Evolutionary conservation across 2,113 vertebrate genomes (phyloP), one percentile per base, ranked within the genome.

Genomic region (Trochalopteron elliotii): DNA sequence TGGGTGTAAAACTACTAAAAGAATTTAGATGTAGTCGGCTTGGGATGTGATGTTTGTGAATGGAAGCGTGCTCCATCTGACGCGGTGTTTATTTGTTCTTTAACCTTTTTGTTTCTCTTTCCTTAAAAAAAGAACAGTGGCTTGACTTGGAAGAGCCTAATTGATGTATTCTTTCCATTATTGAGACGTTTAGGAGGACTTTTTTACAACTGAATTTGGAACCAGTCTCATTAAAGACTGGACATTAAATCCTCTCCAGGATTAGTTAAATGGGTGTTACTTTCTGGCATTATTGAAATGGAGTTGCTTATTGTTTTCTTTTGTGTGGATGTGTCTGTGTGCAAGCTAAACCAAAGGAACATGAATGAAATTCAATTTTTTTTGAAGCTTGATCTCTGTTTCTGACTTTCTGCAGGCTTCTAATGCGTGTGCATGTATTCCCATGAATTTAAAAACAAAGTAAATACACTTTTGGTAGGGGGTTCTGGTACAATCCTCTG

Each of bases 11-110:
- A 55, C 12, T 63, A 20, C 25, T 44, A 28, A 15, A 50, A 77
- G 21, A 83, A 17, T 77, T 42, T 17, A 35, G 30, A 69, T 76
- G 22, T 31, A 24, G 20, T 49, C 63, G 49, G 47, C 40, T 63
- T 49, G 23, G 27, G 23, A 37, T 77, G 35, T 44, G 71, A 37
- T 33, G 15, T 27, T 77, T 40, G 25, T 49, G 27, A 90, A 24
- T 49, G 31, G 35, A 69, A 35, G 10, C 31, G 11, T 49, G 31
- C 49, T 77, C 22, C 35, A 33, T 49, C 22, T 69, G 40, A 56
- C 0, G 0, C 5, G 4, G 17, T 42, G 14, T 70, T 56, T 77
- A 37, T 13, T 13, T 0, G 1, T 56, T 71, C 42, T 49, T 77
- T 18, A 33, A 17, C 30, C 3, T 31, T 47, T 56, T 33, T 40